phyloP scores from a whole-genome alignment of 2,113 vertebrate genomes.

The Lycaon pictus region DNA sequence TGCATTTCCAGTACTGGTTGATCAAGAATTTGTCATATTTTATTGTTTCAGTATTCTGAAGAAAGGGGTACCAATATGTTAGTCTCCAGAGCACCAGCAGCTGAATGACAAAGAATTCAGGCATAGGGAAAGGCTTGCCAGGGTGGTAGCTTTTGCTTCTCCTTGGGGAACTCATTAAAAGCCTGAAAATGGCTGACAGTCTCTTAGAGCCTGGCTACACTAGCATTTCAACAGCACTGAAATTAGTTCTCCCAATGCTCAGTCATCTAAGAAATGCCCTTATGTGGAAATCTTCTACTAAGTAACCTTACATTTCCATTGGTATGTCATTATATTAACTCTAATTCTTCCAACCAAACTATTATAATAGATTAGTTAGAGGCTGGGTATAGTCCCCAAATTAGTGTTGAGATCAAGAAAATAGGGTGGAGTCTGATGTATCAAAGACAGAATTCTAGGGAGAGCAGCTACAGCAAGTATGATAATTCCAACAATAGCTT shows the following conservation, averaged over 20 bases:
- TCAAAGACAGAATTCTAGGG: slow-evolving; percentile 2
- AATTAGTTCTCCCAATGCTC: slow-evolving; percentile 41
- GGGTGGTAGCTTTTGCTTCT: slow-evolving; percentile 49
- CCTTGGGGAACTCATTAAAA: slow-evolving; percentile 65
- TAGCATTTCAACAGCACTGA: slow-evolving; percentile 25
- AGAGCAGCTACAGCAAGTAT: slow-evolving; percentile 21
- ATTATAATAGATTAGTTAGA: background rate
- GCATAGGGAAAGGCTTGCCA: background rate
- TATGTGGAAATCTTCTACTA: slow-evolving; percentile 9
- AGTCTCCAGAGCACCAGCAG: slow-evolving; percentile 1
- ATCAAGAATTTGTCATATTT: slow-evolving; percentile 51
- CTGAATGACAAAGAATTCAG: slow-evolving; percentile 35
- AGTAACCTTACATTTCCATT: slow-evolving; percentile 19
- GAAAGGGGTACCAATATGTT: background rate
- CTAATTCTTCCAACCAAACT: slow-evolving; percentile 48
- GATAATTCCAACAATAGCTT: background rate
- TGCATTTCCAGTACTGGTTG: background rate
- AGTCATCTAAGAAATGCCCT: slow-evolving; percentile 6
- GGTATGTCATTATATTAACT: background rate
- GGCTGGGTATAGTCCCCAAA: background rate
- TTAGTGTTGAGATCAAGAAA: slow-evolving; percentile 19
- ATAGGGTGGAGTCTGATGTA: slow-evolving; percentile 14
- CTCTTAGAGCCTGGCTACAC: background rate
- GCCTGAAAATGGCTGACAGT: slow-evolving; percentile 27
- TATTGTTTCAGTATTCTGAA: slow-evolving; percentile 50